phyloP scores from a whole-genome alignment of 53 echinoderm and acorn worm species.

The Paracentrotus lividus region DNA sequence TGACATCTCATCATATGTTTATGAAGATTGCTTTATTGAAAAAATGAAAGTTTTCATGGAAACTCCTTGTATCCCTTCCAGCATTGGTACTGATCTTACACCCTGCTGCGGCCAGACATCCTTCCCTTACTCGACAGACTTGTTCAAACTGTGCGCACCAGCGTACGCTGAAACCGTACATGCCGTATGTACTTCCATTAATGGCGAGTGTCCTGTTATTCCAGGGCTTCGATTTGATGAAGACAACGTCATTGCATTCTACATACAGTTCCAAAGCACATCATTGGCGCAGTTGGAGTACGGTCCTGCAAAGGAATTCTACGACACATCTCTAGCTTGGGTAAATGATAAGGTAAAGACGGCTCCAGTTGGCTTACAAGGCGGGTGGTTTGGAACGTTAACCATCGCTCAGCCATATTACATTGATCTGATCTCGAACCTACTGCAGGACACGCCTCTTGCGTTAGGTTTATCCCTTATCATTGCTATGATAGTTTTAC shows the following conservation, averaged over 20 bases:
- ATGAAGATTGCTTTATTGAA: conserved; percentile 82
- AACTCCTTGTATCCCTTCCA: conserved; percentile 66
- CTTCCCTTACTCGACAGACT: conserved; percentile 75
- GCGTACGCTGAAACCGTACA: background rate
- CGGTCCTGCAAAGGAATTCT: conserved; percentile 35
- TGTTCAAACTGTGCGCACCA: conserved; percentile 76
- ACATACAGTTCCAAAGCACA: conserved; percentile 62
- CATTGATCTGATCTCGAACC: conserved; percentile 80
- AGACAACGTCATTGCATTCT: conserved; percentile 35
- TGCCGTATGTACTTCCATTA: background rate
- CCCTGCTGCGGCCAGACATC: conserved; percentile 77
- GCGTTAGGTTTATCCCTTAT: conserved; percentile 81
- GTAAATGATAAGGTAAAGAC: conserved; percentile 63
- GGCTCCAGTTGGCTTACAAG: conserved; percentile 73
- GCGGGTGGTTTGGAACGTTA: conserved; percentile 81
- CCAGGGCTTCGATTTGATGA: conserved; percentile 70
- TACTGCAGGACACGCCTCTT: conserved; percentile 74
- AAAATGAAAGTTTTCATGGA: conserved; percentile 65
- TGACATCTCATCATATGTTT: background rate
- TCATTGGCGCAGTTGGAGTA: conserved; percentile 39
- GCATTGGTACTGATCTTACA: conserved; percentile 33
- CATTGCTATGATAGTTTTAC: conserved; percentile 80
- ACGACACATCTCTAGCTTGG: conserved; percentile 68
- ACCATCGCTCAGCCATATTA: conserved; percentile 76
- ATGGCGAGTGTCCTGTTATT: background rate